These are phyloP conservation scores for Dinomys branickii DNA, from an alignment of 2,113 vertebrate genomes.

Conservation along the genomic window DNA sequence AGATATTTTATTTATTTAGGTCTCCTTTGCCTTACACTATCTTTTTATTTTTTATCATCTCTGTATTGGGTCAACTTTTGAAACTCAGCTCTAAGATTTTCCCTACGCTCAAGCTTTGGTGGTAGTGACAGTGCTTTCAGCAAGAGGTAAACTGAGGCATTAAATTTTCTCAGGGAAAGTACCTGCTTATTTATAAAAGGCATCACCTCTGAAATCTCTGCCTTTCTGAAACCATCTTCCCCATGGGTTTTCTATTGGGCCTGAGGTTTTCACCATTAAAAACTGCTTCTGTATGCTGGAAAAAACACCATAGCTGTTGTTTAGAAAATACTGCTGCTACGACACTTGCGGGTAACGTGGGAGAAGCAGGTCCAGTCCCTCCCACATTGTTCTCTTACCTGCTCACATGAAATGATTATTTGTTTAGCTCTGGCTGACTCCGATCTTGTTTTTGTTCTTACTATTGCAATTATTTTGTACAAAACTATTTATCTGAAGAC, in stretches of 20 bases:
- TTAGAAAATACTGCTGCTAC: not conserved
- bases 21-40: not conserved
- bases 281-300: not conserved
- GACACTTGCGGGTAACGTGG: fast-evolving
- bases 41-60: not conserved
- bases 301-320: not conserved
- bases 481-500: not conserved
- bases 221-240: not conserved
- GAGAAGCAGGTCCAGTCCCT: not conserved
- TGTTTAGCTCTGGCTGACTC: fast-evolving
- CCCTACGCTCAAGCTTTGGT: not conserved
- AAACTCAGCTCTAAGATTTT: not conserved
- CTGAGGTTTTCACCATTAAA: not conserved
- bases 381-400: not conserved
- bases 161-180: not conserved
- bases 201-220: not conserved
- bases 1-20: slow-evolving; percentile 8
- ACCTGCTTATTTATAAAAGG: not conserved
- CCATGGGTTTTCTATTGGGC: not conserved
- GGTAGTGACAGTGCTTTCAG: not conserved
- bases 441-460: not conserved
- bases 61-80: not conserved
- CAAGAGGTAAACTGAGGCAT: not conserved
- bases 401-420: not conserved
- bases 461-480: not conserved